Percentiles rank a stretch among this genome's conserved stretches.
phyloP scores from a whole-genome alignment of 2,797 vertebrate species.

The Acanthiza pusilla region DNA sequence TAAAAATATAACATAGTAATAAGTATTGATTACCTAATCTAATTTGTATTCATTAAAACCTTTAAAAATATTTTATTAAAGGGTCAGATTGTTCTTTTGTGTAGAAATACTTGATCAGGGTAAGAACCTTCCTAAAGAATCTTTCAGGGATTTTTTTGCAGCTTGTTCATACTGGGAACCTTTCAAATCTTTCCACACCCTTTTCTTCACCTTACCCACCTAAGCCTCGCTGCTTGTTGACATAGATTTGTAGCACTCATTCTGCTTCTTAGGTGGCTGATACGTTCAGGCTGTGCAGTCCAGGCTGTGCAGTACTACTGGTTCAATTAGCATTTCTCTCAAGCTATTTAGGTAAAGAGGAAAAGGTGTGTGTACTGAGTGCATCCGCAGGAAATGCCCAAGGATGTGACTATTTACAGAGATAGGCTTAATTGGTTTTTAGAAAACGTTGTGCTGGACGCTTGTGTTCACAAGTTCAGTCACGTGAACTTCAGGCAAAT shows the following conservation, averaged over 20 bases:
- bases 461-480: not conserved
- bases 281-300: not conserved
- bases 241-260: not conserved
- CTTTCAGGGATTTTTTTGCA: not conserved
- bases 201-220: not conserved
- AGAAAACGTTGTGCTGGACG: not conserved
- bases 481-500: not conserved
- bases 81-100: not conserved
- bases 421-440: not conserved
- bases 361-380: not conserved
- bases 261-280: not conserved
- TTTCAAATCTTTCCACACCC: not conserved
- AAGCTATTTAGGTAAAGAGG: not conserved
- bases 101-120: not conserved
- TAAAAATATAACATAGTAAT: constrained; percentile 11
- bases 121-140: not conserved
- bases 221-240: not conserved
- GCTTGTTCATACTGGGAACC: not conserved
- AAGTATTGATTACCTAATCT: constrained; percentile 35
- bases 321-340: not conserved
- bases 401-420: not conserved
- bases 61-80: constrained; percentile 42
- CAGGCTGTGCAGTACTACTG: not conserved
- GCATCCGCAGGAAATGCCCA: not conserved
- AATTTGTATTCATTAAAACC: constrained; percentile 35